phyloP scores from a whole-genome alignment of 2,797 vertebrate species.

The Phalanger gymnotis region DNA sequence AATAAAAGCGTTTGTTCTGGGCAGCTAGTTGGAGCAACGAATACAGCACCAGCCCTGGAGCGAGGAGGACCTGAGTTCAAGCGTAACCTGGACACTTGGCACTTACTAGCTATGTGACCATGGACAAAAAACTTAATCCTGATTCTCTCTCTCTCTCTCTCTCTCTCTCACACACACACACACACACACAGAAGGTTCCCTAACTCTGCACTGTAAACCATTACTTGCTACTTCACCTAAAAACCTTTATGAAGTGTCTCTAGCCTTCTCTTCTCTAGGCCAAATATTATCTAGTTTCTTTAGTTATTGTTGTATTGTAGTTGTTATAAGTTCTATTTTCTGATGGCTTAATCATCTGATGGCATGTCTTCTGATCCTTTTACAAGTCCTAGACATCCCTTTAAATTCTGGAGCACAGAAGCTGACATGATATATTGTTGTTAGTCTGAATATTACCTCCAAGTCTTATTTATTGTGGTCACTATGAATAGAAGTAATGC shows the following conservation, averaged over 20 bases:
- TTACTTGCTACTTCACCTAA: not conserved
- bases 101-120: too few species aligned
- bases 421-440: not conserved
- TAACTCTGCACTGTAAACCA: not conserved
- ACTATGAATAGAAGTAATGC: slow-evolving; percentile 24
- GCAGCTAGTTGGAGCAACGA: too few species aligned
- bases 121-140: too few species aligned
- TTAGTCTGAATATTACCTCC: not conserved
- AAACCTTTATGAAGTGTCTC: not conserved
- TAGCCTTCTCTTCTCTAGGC: not conserved
- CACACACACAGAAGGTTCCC: too few species aligned
- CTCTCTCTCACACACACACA: too few species aligned
- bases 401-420: not conserved
- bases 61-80: too few species aligned
- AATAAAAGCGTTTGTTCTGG: too few species aligned
- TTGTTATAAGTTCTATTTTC: not conserved
- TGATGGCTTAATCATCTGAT: not conserved
- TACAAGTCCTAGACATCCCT: not conserved
- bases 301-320: not conserved
- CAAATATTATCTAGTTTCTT: not conserved
- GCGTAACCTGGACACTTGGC: too few species aligned
- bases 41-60: too few species aligned
- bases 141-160: too few species aligned
- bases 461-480: slow-evolving; percentile 1
- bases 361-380: not conserved